Evolutionary conservation across 53 echinoderm and acorn worm genomes (phyloP).

Genomic region (Temnopleurus reevesii): DNA sequence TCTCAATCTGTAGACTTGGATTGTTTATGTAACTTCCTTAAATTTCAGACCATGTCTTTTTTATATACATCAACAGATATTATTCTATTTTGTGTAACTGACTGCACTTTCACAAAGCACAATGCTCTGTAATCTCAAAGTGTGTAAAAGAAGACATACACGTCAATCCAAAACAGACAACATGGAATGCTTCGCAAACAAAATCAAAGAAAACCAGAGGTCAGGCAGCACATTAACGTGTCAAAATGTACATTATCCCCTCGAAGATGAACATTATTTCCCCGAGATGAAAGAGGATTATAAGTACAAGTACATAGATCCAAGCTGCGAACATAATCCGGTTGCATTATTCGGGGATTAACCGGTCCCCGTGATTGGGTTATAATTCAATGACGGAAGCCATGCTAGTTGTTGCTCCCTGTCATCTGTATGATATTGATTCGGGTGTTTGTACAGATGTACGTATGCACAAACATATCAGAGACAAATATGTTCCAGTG

Average conservation of each 20-base stretch:
- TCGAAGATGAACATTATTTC: not conserved
- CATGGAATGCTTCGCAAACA: not conserved
- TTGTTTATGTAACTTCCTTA: no score
- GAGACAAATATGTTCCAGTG: no score
- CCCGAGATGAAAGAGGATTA: not conserved
- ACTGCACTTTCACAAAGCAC: not conserved
- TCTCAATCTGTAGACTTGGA: no score
- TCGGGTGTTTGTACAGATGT: not conserved
- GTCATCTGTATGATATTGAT: slow-evolving; percentile 29
- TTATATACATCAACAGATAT: no score
- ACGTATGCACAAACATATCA: no score
- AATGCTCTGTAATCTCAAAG: not conserved
- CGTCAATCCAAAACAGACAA: not conserved
- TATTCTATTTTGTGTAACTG: no score
- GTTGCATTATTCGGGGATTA: not conserved
- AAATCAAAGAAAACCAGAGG: not conserved
- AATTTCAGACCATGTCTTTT: no score
- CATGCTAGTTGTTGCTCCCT: not conserved
- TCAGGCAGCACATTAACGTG: not conserved
- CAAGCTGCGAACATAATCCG: not conserved
- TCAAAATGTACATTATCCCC: not conserved
- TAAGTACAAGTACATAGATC: not conserved
- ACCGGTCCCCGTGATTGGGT: not conserved
- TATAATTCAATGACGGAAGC: not conserved
- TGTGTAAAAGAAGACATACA: not conserved